Base-by-base conservation (phyloP, 2,888 invertebrate genomes). In the Netelia fuscicornis region DNA sequence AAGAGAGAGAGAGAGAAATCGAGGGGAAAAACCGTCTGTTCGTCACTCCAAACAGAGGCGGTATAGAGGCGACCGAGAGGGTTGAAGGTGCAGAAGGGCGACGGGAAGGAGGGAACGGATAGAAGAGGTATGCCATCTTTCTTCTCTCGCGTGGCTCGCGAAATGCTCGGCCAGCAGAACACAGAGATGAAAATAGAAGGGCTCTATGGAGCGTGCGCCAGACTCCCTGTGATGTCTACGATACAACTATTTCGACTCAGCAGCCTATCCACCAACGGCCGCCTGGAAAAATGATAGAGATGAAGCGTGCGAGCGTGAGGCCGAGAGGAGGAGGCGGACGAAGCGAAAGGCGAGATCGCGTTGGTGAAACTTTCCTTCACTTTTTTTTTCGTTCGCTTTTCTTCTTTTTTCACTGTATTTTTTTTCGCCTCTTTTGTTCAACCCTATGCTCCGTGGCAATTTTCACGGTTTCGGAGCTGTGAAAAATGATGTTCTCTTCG, bases 151-250 rank as follows among this genome's bases (percentile, higher is more conserved):
- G 64, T 68, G 17, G 60, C 62, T 42, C 70, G 74, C 60, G 74
- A 81, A 85, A 85, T 71, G 70, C 78, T 86, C 83, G 83, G 60
- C 74, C 80, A 74, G 65, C 74, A 74, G 71, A 52, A 70, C 58
- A 58, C 65, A 79, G 75, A 75, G 82, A 85, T 82, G 85, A 82
- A 85, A 82, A 81, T 85, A 81, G 68, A 81, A 81, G 74, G 44
- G 76, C 70, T 70, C 25, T 30, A 78, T 60, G 56, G 54, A 65
- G 67, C 67, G 68, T 67, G 64, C 77, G 71, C 48, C 9, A 48
- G 37, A 25, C 42, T 54, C 80, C 65, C 17, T 79, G 72, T 80
- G 56, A 80, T 81, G 81, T 84, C 64, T 75, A 58, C 65, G 65
- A 20, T 70, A 75, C 52, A 71, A 81, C 77, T 84, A 81, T 84